These are phyloP conservation scores for Geococcyx californianus DNA, from an alignment of 2,113 vertebrate genomes.

Conservation along the genomic window DNA sequence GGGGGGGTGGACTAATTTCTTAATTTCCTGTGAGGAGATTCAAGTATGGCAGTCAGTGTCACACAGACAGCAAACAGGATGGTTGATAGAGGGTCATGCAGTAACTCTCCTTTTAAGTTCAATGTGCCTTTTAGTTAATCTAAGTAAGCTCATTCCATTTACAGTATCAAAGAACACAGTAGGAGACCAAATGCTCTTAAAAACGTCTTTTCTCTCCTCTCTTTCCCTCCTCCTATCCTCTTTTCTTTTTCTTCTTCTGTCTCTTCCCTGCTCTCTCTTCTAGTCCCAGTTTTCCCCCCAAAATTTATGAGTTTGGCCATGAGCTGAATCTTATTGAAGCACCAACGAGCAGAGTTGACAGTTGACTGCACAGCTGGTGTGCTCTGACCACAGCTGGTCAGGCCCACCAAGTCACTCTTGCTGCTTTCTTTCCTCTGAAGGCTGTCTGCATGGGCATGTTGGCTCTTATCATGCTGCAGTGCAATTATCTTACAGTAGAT, in stretches of 20 bases:
- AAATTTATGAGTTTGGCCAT: neutral
- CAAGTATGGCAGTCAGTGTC: neutral
- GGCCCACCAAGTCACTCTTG: neutral
- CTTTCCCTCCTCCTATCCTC: neutral
- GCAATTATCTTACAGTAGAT: neutral
- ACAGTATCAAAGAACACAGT: neutral
- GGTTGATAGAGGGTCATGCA: neutral
- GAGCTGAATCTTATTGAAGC: neutral
- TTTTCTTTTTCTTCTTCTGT: neutral
- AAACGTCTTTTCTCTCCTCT: neutral
- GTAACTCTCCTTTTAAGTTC: neutral
- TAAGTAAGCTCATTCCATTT: neutral
- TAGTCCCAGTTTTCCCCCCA: neutral
- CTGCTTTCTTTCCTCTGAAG: neutral
- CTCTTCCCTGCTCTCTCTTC: neutral
- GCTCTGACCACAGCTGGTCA: neutral
- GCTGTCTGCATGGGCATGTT: neutral
- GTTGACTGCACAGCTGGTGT: neutral
- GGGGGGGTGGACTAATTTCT: neutral
- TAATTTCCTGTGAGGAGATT: neutral
- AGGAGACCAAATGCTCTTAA: neutral
- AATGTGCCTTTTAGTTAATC: neutral
- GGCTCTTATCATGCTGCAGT: neutral
- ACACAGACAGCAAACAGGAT: neutral
- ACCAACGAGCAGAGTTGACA: neutral